Percentiles rank a stretch among this genome's conserved stretches.
phyloP scores from a whole-genome alignment of 2,797 vertebrate species.

The Enteromius anoplus region DNA sequence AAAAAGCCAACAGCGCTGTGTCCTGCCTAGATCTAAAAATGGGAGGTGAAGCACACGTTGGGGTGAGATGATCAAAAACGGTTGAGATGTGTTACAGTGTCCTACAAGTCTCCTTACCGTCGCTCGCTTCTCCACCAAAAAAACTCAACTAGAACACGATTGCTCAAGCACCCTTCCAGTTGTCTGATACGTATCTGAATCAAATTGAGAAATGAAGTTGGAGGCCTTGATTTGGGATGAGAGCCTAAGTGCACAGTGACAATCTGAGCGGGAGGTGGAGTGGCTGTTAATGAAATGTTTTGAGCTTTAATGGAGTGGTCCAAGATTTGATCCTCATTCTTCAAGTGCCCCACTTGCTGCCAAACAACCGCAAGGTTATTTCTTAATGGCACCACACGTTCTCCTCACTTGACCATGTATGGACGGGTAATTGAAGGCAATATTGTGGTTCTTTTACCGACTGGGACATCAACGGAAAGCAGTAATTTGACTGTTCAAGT shows the following conservation, averaged over 20 bases:
- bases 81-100: slow-evolving; percentile 4
- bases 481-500: slow-evolving; percentile 32
- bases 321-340: slow-evolving; percentile 43
- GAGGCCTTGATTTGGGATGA: slow-evolving; percentile 24
- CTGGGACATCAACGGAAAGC: slow-evolving; percentile 6
- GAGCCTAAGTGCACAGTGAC: slow-evolving; percentile 33
- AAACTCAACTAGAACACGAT: neutral
- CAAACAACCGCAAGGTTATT: slow-evolving; percentile 43
- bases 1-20: slow-evolving; percentile 64
- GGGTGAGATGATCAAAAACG: slow-evolving; percentile 34
- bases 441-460: slow-evolving; percentile 23
- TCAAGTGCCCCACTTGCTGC: slow-evolving; percentile 29
- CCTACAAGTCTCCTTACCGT: slow-evolving; percentile 31
- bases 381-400: slow-evolving; percentile 35
- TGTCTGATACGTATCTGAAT: slow-evolving; percentile 24
- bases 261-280: slow-evolving; percentile 25
- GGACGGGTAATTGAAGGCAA: neutral
- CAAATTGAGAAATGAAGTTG: slow-evolving; percentile 39
- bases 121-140: neutral
- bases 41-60: slow-evolving; percentile 39
- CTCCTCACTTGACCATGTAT: slow-evolving; percentile 22
- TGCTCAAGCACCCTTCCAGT: neutral
- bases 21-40: slow-evolving; percentile 64
- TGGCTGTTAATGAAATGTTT: slow-evolving; percentile 52
- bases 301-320: slow-evolving; percentile 45